A percentile compares a stretch with the other conserved stretches of the same genome.
Conservation (phyloP, 2,797 vertebrate genomes). For the Propithecus perrieri region DNA sequence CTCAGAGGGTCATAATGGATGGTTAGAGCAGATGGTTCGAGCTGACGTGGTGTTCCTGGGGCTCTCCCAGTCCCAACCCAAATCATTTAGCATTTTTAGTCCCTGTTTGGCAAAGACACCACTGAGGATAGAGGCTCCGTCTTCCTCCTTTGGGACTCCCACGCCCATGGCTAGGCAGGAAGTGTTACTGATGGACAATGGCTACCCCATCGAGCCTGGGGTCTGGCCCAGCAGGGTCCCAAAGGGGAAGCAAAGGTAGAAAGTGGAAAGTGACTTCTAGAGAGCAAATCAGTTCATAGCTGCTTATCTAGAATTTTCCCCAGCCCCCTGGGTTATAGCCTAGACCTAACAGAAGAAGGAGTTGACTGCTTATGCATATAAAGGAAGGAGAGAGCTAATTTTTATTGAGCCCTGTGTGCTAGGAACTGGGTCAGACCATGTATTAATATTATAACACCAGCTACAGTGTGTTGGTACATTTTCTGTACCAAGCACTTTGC, state of each 20-base stretch:
- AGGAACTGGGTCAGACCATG: background rate
- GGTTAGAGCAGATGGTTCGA: background rate
- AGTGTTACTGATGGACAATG: background rate
- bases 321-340: background rate
- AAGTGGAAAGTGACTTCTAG: background rate
- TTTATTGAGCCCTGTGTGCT: background rate
- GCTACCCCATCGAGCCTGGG: background rate
- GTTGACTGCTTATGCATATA: background rate
- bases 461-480: background rate
- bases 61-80: background rate
- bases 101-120: background rate
- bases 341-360: background rate
- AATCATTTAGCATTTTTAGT: background rate
- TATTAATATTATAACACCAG: background rate
- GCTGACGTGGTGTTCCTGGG: background rate
- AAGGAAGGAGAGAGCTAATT: background rate
- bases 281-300: background rate
- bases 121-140: background rate
- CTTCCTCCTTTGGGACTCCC: background rate
- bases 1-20: background rate
- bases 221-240: background rate
- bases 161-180: too few relatives aligned
- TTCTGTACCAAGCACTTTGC: background rate
- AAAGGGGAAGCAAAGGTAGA: background rate
- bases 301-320: background rate